A percentile compares a stretch with the other conserved stretches of the same genome.
Evolutionary conservation across 2,888 invertebrate genomes (phyloP).

Genomic region (Sinhomidia bicolor): DNA sequence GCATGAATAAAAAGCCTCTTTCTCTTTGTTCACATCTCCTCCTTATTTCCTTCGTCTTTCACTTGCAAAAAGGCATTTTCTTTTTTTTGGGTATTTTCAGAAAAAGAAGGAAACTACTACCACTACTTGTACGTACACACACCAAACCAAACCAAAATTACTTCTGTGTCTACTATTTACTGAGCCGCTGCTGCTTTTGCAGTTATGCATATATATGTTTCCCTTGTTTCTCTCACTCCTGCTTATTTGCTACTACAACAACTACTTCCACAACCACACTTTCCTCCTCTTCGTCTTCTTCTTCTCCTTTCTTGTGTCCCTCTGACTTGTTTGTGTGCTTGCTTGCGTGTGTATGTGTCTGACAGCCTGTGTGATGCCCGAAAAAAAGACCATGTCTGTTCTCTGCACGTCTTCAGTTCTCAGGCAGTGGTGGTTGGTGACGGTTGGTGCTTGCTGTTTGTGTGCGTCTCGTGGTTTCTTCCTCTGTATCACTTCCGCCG

Average conservation of each 20-base stretch:
- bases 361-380: constrained; percentile 30
- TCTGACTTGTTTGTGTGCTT: constrained; percentile 34
- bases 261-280: too few species aligned
- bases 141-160: constrained; percentile 30
- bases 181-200: too few species aligned
- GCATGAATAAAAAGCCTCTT: constrained; percentile 10
- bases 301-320: constrained; percentile 5
- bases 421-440: constrained; percentile 22
- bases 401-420: constrained; percentile 36
- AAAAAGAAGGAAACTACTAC: not conserved
- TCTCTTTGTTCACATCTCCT: not conserved
- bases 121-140: not conserved
- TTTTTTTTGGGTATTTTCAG: not conserved
- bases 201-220: not conserved
- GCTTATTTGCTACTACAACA: not conserved
- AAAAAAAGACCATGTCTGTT: constrained; percentile 44
- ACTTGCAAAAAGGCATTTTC: constrained; percentile 7
- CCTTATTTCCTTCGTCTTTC: not conserved
- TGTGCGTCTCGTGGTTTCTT: not conserved
- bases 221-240: not conserved
- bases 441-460: constrained; percentile 24
- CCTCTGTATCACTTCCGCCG: too few species aligned
- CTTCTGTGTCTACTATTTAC: too few species aligned
- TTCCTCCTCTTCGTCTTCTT: not conserved
- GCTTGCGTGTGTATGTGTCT: constrained; percentile 40